A percentile compares a stretch with the other conserved stretches of the same genome.
Evolutionary conservation across 2,797 vertebrate genomes (phyloP).

Genomic region (Lophura swinhoii): DNA sequence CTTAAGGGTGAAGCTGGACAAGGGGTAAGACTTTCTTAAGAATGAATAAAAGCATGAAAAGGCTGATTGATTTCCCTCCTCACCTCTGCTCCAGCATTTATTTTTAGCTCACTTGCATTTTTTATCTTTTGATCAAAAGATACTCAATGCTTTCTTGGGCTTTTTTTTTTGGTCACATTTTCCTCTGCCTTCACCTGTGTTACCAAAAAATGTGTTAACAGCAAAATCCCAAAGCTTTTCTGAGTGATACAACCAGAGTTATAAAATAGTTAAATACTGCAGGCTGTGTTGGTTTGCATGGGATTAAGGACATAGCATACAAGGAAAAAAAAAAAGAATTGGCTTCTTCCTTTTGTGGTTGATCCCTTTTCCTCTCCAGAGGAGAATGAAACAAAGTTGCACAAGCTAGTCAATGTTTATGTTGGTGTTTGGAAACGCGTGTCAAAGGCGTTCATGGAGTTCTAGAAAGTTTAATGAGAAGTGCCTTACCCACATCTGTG

Average conservation of each 20-base stretch:
- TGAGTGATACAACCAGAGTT: neutral
- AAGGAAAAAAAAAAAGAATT: neutral
- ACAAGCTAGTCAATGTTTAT: constrained; percentile 17
- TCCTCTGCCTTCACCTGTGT: neutral
- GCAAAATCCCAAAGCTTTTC: neutral
- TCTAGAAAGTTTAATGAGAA: constrained; percentile 47
- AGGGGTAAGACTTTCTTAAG: neutral
- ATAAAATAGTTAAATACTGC: neutral
- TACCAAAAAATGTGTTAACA: neutral
- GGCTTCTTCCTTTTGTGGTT: constrained; percentile 35
- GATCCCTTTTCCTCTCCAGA: constrained; percentile 11
- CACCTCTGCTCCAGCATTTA: neutral
- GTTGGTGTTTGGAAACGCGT: constrained; percentile 22
- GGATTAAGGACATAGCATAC: neutral
- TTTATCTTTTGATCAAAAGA: neutral
- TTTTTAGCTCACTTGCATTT: neutral
- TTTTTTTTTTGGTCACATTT: neutral
- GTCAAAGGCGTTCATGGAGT: constrained; percentile 24
- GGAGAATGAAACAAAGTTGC: constrained; percentile 28
- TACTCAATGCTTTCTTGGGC: neutral
- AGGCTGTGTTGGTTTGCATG: neutral
- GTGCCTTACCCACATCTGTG: constrained; percentile 54
- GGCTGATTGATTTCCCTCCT: neutral
- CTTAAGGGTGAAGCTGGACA: neutral
- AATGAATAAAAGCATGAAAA: constrained; percentile 15